These are phyloP conservation scores for Polypedilum pembai DNA, from an alignment of 1,140 invertebrate genomes.

Conservation along the genomic window DNA sequence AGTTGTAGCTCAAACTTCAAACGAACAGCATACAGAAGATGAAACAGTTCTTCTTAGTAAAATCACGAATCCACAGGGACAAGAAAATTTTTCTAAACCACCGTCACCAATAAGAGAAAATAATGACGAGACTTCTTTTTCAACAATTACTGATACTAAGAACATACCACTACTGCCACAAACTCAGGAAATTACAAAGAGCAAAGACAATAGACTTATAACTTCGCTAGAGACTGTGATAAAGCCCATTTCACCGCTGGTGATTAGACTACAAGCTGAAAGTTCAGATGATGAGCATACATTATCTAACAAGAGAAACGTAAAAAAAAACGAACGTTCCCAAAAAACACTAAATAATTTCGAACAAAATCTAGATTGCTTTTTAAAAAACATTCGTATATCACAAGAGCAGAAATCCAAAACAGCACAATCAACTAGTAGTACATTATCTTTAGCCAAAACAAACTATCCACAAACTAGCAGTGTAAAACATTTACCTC, in stretches of 20 bases:
- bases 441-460: not conserved
- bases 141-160: not conserved
- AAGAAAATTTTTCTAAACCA: not conserved
- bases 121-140: not conserved
- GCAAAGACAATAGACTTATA: not conserved
- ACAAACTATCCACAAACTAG: not conserved
- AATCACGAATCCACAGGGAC: not conserved
- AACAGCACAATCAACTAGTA: not conserved
- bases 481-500: not conserved
- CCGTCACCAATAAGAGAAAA: not conserved
- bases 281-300: not conserved
- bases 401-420: not conserved
- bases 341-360: not conserved
- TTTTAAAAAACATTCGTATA: not conserved
- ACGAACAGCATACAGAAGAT: not conserved
- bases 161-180: not conserved
- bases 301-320: not conserved
- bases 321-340: not conserved
- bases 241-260: not conserved
- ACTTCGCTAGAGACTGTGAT: not conserved
- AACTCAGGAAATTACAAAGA: not conserved
- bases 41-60: not conserved
- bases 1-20: not conserved
- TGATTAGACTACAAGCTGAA: not conserved
- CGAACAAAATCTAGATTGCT: not conserved